Conservation (phyloP, 2,888 invertebrate genomes). For the Anoplius nigerrimus region DNA sequence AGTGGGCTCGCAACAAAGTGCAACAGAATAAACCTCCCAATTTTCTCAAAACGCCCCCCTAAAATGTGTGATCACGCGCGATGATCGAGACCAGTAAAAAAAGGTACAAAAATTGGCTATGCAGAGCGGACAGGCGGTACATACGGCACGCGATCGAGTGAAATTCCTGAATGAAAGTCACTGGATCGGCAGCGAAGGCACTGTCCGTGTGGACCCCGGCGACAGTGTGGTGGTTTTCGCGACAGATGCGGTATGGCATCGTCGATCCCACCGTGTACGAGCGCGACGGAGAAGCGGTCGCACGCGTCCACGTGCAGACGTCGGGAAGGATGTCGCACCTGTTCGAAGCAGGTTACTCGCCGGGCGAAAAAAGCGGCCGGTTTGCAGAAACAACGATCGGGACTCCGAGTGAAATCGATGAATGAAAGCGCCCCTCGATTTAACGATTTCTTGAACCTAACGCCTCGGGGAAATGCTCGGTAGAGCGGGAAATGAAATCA, state of each 20-base stretch:
- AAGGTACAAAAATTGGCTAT: no score
- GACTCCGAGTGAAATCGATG: conserved; percentile 51
- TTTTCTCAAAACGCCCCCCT: no score
- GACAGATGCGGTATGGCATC: conserved; percentile 35
- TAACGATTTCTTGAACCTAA: neutral
- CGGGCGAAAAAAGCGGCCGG: conserved; percentile 42
- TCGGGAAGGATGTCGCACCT: conserved; percentile 48
- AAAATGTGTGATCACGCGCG: no score
- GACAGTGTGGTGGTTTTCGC: conserved; percentile 9
- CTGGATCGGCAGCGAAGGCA: conserved; percentile 25
- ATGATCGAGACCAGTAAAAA: no score
- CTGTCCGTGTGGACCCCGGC: no score
- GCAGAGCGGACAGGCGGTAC: no score
- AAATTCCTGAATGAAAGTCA: conserved; percentile 51
- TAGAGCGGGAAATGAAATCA: no score
- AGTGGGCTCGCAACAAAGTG: no score
- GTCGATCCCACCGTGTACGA: conserved; percentile 3
- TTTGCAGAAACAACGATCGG: conserved; percentile 25
- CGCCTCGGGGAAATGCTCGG: no score
- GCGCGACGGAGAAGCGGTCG: conserved; percentile 25
- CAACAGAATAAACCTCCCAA: no score
- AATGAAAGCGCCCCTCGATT: conserved; percentile 44
- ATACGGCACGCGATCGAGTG: conserved; percentile 9
- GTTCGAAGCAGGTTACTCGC: conserved; percentile 50
- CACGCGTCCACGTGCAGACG: conserved; percentile 31